Evolutionary conservation across 2,797 vertebrate genomes (phyloP), one percentile per base, ranked within the genome.

Genomic region (Clarias pachynema): DNA sequence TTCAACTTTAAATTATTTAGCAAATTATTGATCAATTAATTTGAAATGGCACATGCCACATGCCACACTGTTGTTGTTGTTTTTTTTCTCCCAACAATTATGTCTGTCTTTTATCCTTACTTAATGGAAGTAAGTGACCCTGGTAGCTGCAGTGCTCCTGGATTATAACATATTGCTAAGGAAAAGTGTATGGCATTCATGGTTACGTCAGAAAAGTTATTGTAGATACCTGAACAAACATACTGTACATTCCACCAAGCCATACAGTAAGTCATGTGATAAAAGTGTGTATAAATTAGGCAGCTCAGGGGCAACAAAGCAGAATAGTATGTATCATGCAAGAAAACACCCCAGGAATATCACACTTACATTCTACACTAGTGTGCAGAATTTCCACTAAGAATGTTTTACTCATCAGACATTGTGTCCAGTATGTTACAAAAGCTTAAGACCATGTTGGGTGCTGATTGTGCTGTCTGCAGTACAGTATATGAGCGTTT

Each of bases 361-460:
- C 62, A 53, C 63, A 81, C 18, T 62, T n/a, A 66, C 29, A 80
- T 80, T 81, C 79, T 66, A 68, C 62, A 80, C 79, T 7, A 2
- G 9, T 24, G 79, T 80, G 78, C 40, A 53, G 26, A 81, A 81
- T 80, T 40, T 53, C 8, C 37, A 26, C 26, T 53, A 44, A 63
- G 79, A 66, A 80, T 53, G 40, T 20, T 66, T 81, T 53, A 81
- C 62, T 81, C 63, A 31, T 81, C 40, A 66, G 40, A 66, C 26
- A 24, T 66, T 63, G 15, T 80, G 15, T 66, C 26, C 15, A 29
- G 15, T 65, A 34, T 3, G 3, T 4, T 66, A 66, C 62, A 53
- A 31, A 18, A 22, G 9, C 18, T 59, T 29, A 77, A 24, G 26
- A 66, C 62, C 62, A 66, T 40, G 24, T 31, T 53, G 79, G 40